Conservation (phyloP, 1,140 invertebrate genomes). For the Condylostylus longicornis region DNA sequence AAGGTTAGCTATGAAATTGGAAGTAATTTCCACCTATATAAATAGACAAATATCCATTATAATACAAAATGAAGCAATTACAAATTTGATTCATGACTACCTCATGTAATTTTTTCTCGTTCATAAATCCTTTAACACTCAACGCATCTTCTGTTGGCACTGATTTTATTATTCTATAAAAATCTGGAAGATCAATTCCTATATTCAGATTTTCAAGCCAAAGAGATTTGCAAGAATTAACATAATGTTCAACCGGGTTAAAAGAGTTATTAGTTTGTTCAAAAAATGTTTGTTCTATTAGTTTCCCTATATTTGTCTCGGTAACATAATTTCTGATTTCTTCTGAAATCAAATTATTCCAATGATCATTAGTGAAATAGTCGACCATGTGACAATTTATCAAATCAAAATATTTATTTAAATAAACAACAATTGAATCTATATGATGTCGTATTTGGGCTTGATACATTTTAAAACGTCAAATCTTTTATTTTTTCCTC, state of each 20-base stretch:
- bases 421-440: conserved; percentile 37
- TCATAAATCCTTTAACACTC: conserved; percentile 51
- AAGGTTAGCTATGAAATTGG: conserved; percentile 34
- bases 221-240: too few relatives aligned
- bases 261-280: too few relatives aligned
- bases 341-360: conserved; percentile 41
- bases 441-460: conserved; percentile 31
- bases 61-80: conserved; percentile 6
- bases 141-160: conserved; percentile 25
- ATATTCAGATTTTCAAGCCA: too few relatives aligned
- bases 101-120: conserved; percentile 68
- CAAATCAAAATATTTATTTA: conserved; percentile 42
- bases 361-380: conserved; percentile 57
- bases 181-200: too few relatives aligned
- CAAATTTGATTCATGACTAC: too few relatives aligned
- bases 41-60: conserved; percentile 1
- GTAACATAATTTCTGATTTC: conserved; percentile 37
- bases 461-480: conserved; percentile 14
- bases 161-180: too few relatives aligned
- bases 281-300: background rate
- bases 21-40: conserved; percentile 36
- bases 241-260: too few relatives aligned
- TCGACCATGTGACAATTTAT: conserved; percentile 67
- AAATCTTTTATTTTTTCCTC: conserved; percentile 16
- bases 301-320: background rate